Percentiles rank a stretch among this genome's conserved stretches.
These are phyloP conservation scores for Arbacia lixula DNA, from an alignment of 53 echinoderm and acorn worm genomes.

Conservation along the genomic window DNA sequence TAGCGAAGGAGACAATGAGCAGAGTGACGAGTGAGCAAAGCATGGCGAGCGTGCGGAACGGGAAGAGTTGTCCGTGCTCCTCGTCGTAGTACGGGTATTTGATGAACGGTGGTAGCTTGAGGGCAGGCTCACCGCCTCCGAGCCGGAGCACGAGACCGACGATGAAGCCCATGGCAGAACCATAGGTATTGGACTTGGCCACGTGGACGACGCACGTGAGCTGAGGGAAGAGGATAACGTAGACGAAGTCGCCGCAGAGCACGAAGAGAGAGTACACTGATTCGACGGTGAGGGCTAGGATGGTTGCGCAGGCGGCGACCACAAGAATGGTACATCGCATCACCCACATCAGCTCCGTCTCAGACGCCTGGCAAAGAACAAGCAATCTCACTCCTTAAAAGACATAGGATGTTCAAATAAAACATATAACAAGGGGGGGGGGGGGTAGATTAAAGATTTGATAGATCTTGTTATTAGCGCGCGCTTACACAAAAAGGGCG, in stretches of 20 bases:
- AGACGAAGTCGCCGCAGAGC: constrained; percentile 49
- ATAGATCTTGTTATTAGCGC: too few relatives aligned
- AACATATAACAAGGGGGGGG: too few relatives aligned
- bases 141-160: constrained; percentile 45
- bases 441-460: too few relatives aligned
- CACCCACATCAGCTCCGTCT: constrained; percentile 25
- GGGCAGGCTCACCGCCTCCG: constrained; percentile 30
- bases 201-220: constrained; percentile 44
- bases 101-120: constrained; percentile 29
- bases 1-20: not conserved
- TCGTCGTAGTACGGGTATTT: constrained; percentile 41
- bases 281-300: constrained; percentile 30
- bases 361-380: constrained; percentile 13
- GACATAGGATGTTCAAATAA: too few relatives aligned
- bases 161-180: constrained; percentile 21
- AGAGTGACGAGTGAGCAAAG: constrained; percentile 12
- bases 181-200: constrained; percentile 27
- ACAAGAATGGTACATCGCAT: constrained; percentile 16
- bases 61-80: constrained; percentile 36
- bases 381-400: too few relatives aligned
- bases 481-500: too few relatives aligned
- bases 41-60: constrained; percentile 46
- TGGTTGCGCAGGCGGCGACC: constrained; percentile 12
- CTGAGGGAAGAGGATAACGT: constrained; percentile 56
- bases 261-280: constrained; percentile 45